Evolutionary conservation across 2,888 invertebrate genomes (phyloP).

Genomic region (Ctena decussata): DNA sequence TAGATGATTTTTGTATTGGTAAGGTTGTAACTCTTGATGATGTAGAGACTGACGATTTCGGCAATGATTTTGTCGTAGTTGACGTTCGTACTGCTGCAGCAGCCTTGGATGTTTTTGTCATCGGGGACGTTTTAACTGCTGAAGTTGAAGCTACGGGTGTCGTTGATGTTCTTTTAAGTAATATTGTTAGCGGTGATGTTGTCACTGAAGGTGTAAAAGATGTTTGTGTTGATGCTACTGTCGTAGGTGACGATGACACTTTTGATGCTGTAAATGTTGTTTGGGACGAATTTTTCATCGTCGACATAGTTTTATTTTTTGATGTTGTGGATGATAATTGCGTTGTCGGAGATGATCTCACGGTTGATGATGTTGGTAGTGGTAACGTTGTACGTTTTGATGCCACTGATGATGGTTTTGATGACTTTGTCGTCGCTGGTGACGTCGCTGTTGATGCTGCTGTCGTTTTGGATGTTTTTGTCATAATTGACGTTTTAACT

Average conservation of each 20-base stretch:
- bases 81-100: no score
- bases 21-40: not conserved
- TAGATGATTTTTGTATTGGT: not conserved
- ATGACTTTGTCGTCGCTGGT: no score
- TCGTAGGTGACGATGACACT: not conserved
- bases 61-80: no score
- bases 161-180: not conserved
- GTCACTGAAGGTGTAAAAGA: not conserved
- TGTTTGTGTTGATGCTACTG: not conserved
- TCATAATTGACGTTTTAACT: no score
- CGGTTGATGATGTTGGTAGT: not conserved
- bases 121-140: not conserved
- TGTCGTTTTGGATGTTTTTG: no score
- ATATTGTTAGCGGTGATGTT: not conserved
- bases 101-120: not conserved
- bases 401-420: no score
- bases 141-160: not conserved
- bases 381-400: no score
- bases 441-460: no score
- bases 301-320: no score
- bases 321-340: not conserved
- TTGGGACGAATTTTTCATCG: no score
- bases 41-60: no score
- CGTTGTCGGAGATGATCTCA: not conserved
- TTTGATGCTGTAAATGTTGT: not conserved